Conservation (phyloP, 2,888 invertebrate genomes). For the Baronia brevicornis region DNA sequence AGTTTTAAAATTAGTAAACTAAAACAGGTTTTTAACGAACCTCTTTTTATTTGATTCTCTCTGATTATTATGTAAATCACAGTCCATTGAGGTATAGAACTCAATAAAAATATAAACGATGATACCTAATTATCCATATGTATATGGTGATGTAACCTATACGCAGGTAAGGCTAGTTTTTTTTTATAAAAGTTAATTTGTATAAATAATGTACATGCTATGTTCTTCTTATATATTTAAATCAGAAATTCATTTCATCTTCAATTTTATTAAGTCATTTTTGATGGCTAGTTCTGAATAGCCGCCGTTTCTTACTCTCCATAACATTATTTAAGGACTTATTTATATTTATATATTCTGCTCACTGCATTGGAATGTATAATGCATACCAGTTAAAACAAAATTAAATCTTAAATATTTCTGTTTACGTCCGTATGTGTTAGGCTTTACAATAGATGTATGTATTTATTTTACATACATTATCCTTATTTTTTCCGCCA, state of each 20-base stretch:
- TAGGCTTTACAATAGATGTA: constrained; percentile 5
- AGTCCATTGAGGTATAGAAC: constrained; percentile 5
- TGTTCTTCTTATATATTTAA: no score
- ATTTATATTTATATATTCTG: constrained; percentile 7
- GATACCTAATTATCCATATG: constrained; percentile 5
- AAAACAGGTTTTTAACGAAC: constrained; percentile 11
- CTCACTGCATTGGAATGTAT: constrained; percentile 3
- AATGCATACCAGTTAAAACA: constrained; percentile 1
- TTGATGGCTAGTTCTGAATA: no score
- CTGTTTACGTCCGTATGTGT: constrained; percentile 2
- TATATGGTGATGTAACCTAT: no score
- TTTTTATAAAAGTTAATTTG: constrained; percentile 2
- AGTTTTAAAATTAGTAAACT: neutral
- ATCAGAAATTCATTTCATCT: no score
- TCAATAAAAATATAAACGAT: constrained; percentile 8
- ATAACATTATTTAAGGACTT: neutral
- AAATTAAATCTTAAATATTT: constrained; percentile 6
- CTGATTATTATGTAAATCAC: constrained; percentile 5
- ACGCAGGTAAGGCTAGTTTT: constrained; percentile 3
- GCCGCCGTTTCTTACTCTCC: no score
- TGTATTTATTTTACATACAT: constrained; percentile 5
- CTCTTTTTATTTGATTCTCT: no score
- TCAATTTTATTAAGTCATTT: no score
- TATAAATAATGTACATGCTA: no score
- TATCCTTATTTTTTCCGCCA: neutral